Evolutionary conservation across 2,797 vertebrate genomes (phyloP), one percentile per base, ranked within the genome.

Genomic region (Sphaeramia orbicularis): DNA sequence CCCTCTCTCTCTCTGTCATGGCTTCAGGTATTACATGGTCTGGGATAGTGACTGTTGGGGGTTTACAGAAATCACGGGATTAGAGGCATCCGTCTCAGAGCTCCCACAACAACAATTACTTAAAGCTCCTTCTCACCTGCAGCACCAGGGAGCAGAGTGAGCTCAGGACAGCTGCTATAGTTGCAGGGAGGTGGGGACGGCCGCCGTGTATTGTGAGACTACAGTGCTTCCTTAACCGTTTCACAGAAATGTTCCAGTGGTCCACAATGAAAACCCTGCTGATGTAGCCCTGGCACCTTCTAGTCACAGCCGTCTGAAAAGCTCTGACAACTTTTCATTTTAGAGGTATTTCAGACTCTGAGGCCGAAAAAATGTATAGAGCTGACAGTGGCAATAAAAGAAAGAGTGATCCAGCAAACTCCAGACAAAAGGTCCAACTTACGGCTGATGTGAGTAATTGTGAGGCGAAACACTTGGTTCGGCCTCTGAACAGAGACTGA

Each of bases 81-180:
- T 87, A 87, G 72, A 85, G 65, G 49, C 66, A 51, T 78, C 80
- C 45, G 12, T 80, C 80, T 78, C 78, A 61, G 47, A 51, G 81
- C 69, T 83, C 74, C 84, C 48, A 42, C 72, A 78, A 86, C 79
- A 84, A 86, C 86, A 88, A 86, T 86, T 86, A 89, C 85, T 77
- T 66, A 71, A 73, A 80, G 70, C 78, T 32, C 40, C 70, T 47
- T 71, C 64, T 82, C 65, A 76, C 80, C 78, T 69, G 58, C 47
- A 66, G 81, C 76, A 51, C 42, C 47, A 1, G 58, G 44, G 45
- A 71, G 61, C 70, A 44, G 59, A 67, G 74, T 37, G 63, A 72
- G 73, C 74, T 60, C 19, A 8, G 21, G 71, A 76, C 71, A 57
- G 65, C 52, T 36, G 50, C 35, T 35, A 49, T 65, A 40, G 53